Evolutionary conservation across 2,113 vertebrate species (phyloP).

Genomic region (Dunckerocampus dactyliophorus): DNA sequence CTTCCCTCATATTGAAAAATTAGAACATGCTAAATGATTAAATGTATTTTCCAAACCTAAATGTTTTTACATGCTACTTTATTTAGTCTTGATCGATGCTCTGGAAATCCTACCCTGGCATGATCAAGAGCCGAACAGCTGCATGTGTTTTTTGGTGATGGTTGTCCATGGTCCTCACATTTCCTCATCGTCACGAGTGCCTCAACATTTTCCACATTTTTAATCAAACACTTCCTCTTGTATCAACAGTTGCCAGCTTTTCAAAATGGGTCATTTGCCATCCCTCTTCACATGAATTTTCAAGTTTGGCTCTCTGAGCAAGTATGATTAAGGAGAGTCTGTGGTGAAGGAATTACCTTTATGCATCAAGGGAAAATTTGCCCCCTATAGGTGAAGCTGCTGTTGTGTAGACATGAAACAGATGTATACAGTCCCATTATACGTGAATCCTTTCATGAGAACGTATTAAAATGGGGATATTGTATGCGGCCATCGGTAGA

Average conservation of each 20-base stretch:
- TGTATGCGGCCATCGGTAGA: neutral
- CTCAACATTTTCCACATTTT: neutral
- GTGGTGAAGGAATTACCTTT: neutral
- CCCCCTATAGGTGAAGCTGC: slow-evolving; percentile 4
- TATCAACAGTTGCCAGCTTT: neutral
- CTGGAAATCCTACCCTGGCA: slow-evolving; percentile 72
- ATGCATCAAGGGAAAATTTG: neutral
- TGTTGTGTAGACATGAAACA: neutral
- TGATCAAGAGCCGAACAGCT: slow-evolving; percentile 55
- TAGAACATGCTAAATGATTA: neutral
- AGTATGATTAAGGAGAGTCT: neutral
- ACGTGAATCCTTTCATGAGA: neutral
- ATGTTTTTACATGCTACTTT: slow-evolving; percentile 26
- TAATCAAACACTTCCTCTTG: neutral
- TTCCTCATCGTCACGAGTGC: neutral
- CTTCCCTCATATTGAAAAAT: neutral
- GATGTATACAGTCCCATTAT: neutral
- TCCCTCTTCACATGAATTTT: no score
- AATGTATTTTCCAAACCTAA: neutral
- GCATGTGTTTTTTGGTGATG: slow-evolving; percentile 17
- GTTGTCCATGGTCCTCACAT: neutral
- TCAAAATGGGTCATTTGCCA: neutral
- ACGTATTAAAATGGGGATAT: slow-evolving; percentile 1
- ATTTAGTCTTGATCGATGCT: slow-evolving; percentile 57
- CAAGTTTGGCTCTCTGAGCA: no score